phyloP scores from a whole-genome alignment of 2,797 vertebrate species.

The Sylvia borin region DNA sequence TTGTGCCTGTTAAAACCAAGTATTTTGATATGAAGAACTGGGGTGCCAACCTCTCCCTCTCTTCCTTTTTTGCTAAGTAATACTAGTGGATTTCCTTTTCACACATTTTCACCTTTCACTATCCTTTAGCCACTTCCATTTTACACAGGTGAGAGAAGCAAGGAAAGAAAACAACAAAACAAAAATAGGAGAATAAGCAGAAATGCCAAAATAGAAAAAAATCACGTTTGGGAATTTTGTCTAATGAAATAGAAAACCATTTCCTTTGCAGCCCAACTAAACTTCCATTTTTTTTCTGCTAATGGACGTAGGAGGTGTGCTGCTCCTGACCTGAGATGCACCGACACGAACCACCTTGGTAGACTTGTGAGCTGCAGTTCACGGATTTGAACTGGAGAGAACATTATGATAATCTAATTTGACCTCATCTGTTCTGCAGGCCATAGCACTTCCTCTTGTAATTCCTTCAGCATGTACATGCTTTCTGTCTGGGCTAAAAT shows the following conservation, averaged over 20 bases:
- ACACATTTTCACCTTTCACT: not conserved
- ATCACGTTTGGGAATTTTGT: not conserved
- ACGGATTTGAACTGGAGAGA: not conserved
- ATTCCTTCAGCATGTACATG: constrained; percentile 6
- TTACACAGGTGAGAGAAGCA: not conserved
- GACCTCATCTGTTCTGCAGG: constrained; percentile 15
- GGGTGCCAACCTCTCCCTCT: not conserved
- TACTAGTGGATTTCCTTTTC: not conserved
- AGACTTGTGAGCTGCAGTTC: not conserved
- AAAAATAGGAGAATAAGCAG: not conserved
- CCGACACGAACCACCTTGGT: not conserved
- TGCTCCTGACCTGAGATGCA: not conserved
- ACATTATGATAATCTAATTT: constrained; percentile 38
- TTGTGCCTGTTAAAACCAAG: not conserved
- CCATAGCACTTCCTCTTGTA: constrained; percentile 22
- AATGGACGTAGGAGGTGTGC: not conserved
- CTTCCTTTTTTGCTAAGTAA: not conserved
- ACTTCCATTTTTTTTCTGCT: not conserved
- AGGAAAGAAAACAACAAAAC: not conserved
- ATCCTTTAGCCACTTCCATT: not conserved
- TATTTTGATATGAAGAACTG: not conserved
- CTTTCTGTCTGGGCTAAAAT: not conserved
- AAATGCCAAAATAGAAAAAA: not conserved
- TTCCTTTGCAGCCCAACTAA: not conserved
- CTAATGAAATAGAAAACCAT: not conserved